Conservation (phyloP, 2,113 vertebrate species). For the Agapornis roseicollis region DNA sequence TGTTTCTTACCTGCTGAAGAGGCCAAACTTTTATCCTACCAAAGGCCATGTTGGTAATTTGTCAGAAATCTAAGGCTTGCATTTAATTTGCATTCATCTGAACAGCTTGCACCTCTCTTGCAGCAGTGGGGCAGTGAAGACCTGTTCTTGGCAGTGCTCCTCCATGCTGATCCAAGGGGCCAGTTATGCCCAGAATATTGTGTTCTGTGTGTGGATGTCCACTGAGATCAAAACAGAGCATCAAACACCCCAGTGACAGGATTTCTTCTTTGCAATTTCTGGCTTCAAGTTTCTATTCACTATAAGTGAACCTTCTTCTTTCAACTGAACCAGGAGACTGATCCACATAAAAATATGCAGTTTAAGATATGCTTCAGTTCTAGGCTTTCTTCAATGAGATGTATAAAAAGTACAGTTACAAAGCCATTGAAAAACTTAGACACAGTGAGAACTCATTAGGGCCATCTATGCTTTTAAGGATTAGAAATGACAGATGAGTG, state of each 20-base stretch:
- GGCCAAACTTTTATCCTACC: not conserved
- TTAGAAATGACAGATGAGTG: not conserved
- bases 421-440: not conserved
- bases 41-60: not conserved
- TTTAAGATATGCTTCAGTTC: not conserved
- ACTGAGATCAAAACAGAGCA: not conserved
- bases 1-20: not conserved
- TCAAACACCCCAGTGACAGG: not conserved
- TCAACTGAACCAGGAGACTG: rapidly evolving
- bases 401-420: not conserved
- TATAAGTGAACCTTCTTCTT: not conserved
- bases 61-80: not conserved
- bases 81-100: not conserved
- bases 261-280: not conserved
- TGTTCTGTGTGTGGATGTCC: not conserved
- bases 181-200: not conserved
- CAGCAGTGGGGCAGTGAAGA: not conserved
- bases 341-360: not conserved
- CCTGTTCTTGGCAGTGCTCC: not conserved
- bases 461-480: not conserved
- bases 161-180: not conserved
- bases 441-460: not conserved
- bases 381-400: not conserved
- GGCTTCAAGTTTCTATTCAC: not conserved
- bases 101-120: not conserved